Evolutionary conservation across 1,140 invertebrate species (phyloP).

Genomic region (Agrilus planipennis): DNA sequence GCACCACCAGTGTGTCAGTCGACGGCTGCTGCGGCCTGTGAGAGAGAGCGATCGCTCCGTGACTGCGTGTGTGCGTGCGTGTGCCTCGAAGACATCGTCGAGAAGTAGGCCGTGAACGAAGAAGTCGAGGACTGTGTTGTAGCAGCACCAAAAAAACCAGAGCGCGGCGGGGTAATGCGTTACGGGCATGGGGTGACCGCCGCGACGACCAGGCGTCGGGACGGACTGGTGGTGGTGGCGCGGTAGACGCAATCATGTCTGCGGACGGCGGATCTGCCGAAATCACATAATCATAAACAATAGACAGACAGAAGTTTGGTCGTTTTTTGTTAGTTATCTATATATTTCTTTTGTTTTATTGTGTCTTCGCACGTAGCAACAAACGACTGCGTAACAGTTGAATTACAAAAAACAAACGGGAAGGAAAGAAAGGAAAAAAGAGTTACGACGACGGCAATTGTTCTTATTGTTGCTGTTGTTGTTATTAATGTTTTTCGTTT

Average conservation of each 20-base stretch:
- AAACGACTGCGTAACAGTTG: neutral
- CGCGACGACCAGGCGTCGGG: too few species aligned
- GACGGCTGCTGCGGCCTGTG: neutral
- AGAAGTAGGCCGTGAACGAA: neutral
- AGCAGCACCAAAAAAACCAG: neutral
- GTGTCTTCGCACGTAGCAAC: neutral
- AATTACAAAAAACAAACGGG: neutral
- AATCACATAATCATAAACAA: too few species aligned
- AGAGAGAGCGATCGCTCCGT: too few species aligned
- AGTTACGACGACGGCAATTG: neutral
- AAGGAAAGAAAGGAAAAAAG: neutral
- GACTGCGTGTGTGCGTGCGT: neutral
- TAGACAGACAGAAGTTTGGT: too few species aligned
- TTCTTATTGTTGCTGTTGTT: neutral
- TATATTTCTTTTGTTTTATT: too few species aligned
- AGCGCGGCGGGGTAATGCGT: too few species aligned
- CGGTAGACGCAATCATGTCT: neutral
- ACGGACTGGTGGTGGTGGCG: neutral
- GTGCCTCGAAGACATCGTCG: neutral
- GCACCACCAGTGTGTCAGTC: neutral
- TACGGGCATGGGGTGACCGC: neutral
- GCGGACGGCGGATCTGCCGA: too few species aligned
- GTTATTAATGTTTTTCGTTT: slow-evolving; percentile 6
- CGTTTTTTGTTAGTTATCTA: too few species aligned
- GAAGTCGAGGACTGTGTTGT: neutral